Conservation (phyloP, 2,113 vertebrate genomes). For the Leptobrachium leishanense region DNA sequence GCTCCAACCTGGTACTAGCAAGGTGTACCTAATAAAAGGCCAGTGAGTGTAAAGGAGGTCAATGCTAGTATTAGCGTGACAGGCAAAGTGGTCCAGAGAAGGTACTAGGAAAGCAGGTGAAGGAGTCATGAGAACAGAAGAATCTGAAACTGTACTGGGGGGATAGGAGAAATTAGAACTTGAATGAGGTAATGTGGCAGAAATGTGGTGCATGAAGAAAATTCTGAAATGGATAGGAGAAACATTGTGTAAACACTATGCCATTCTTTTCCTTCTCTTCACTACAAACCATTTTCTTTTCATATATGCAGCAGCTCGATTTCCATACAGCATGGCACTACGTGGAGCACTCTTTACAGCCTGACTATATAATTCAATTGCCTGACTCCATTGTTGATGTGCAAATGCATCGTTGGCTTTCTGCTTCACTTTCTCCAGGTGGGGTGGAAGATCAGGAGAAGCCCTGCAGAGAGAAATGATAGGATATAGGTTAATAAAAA, state of each 20-base stretch:
- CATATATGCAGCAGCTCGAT: slow-evolving; percentile 97
- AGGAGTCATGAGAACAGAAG: too few relatives aligned
- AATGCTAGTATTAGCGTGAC: too few relatives aligned
- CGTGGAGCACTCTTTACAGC: slow-evolving; percentile 84
- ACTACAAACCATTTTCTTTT: slow-evolving; percentile 91
- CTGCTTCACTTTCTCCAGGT: slow-evolving; percentile 90
- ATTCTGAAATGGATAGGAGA: background rate
- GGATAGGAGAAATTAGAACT: too few relatives aligned
- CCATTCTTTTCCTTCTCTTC: background rate
- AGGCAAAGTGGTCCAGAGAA: too few relatives aligned
- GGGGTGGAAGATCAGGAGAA: slow-evolving; percentile 82
- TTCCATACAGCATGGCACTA: slow-evolving; percentile 94
- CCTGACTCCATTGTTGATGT: slow-evolving; percentile 94
- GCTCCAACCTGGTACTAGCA: too few relatives aligned
- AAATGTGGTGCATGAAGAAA: too few relatives aligned
- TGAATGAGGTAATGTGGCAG: too few relatives aligned
- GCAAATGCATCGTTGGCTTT: slow-evolving; percentile 97
- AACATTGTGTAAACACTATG: background rate
- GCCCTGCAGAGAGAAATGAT: slow-evolving; percentile 59
- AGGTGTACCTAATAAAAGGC: too few relatives aligned
- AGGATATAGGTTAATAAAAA: too few relatives aligned
- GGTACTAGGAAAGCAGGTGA: too few relatives aligned
- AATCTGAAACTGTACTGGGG: too few relatives aligned
- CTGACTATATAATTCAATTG: slow-evolving; percentile 96
- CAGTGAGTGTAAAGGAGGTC: too few relatives aligned